Base-by-base conservation (phyloP, 2,113 vertebrate species). In the Ciconia maguari region DNA sequence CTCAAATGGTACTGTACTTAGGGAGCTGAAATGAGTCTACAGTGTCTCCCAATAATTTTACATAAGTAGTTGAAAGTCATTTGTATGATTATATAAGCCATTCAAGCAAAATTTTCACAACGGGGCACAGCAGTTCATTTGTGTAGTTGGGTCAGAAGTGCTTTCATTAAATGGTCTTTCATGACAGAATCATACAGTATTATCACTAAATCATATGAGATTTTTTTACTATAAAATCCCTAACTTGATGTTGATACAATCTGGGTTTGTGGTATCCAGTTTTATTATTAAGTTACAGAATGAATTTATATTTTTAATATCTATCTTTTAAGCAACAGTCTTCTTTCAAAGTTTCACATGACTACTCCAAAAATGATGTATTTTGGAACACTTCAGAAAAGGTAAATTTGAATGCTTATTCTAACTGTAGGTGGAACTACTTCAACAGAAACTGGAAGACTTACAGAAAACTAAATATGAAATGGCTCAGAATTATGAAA, bases 371-470 rank as follows among this genome's bases (percentile, higher is more conserved):
- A 94, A 88, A 78, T 72, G 16, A 34, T 11, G 3, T 78, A 34
- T 16, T 96, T 77, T 87, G 49, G 58, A 87, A 89, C 74, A 57
- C 80, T 86, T 96, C 26, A 66, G 68, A 84, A 89, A 79, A 95
- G 55, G 41, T 51, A 83, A 89, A 93, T 90, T 71, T 90, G 65
- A 87, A 90, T 85, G 30, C 83, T 93, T 95, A 55, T 97, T 97
- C 52, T 95, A 89, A 95, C 87, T 94, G n/a, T 87, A 99, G 98
- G 98, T 98, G 69, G 97, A 89, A 64, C 88, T 98, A 36, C 98
- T 99, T 89, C 97, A 46, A 72, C 97, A 97, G 95, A 98, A 98
- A 62, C 44, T 99, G 96, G 97, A 98, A 97, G 97, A 95, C 75
- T 97, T 98, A 83, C 96, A 98, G 90, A 98, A 97, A 83, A 95